These are phyloP conservation scores for Nothoprocta pentlandii DNA, from an alignment of 2,113 vertebrate genomes.

Conservation along the genomic window DNA sequence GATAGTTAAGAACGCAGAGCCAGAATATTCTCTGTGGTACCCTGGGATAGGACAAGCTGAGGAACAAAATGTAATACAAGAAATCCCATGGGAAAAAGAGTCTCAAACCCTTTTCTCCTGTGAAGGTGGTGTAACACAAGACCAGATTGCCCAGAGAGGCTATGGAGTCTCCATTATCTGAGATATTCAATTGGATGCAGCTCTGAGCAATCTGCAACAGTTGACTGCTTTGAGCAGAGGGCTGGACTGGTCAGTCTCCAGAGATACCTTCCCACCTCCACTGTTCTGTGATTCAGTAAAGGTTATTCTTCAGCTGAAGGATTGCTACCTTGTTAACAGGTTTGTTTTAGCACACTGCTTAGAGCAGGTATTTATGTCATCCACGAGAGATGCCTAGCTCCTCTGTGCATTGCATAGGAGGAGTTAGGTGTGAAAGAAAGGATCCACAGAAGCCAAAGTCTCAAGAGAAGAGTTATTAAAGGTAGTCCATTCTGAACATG, in stretches of 20 bases:
- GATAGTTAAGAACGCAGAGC: too few species aligned
- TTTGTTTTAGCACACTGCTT: background rate
- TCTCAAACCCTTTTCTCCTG: too few species aligned
- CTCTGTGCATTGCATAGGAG: background rate
- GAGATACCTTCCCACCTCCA: background rate
- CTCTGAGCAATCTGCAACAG: background rate
- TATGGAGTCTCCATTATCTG: too few species aligned
- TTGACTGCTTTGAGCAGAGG: background rate
- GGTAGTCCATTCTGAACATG: background rate
- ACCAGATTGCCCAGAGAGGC: too few species aligned
- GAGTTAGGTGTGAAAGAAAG: background rate
- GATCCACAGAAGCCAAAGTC: background rate
- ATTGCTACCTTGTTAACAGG: fast-evolving
- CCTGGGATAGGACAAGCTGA: too few species aligned
- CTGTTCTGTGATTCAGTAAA: background rate
- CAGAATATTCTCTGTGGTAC: too few species aligned
- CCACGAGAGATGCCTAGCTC: background rate
- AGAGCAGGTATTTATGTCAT: background rate
- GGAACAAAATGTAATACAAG: too few species aligned
- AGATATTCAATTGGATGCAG: too few species aligned
- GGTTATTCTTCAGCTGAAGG: background rate
- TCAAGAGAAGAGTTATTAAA: background rate
- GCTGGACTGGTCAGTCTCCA: background rate
- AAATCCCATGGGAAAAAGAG: too few species aligned
- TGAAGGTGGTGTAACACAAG: too few species aligned